Percentiles rank a stretch among this genome's conserved stretches.
Conservation (phyloP, 2,797 vertebrate genomes). For the Sebastes vulpes region DNA sequence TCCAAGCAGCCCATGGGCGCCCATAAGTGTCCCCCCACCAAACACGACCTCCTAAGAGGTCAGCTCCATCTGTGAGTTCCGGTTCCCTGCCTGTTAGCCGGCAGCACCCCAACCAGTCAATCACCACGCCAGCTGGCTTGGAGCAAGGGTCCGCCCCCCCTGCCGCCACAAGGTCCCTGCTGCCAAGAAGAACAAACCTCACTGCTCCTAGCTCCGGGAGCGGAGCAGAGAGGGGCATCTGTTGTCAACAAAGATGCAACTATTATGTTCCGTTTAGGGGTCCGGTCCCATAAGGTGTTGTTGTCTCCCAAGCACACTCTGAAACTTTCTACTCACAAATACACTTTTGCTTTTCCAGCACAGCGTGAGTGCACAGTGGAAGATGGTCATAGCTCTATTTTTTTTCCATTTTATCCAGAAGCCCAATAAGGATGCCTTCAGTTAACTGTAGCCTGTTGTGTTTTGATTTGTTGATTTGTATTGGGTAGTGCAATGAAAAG, state of each 20-base stretch:
- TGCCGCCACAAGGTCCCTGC: constrained; percentile 11
- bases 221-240: constrained; percentile 5
- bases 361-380: not conserved
- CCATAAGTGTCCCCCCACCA: not conserved
- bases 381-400: not conserved
- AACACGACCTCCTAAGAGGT: constrained; percentile 11
- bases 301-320: not conserved
- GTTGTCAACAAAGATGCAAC: not conserved
- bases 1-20: not conserved
- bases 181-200: constrained; percentile 27
- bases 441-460: not conserved
- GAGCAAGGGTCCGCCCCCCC: not conserved
- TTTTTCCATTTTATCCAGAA: not conserved
- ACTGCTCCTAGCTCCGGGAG: not conserved
- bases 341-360: not conserved
- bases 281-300: not conserved
- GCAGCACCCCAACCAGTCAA: constrained; percentile 23
- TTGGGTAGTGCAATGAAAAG: not conserved
- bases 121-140: constrained; percentile 23
- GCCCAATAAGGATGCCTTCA: not conserved
- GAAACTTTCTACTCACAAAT: not conserved
- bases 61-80: constrained; percentile 37
- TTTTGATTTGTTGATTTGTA: not conserved
- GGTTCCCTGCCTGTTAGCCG: constrained; percentile 15
- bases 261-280: not conserved